Base-by-base conservation (phyloP, 1,140 invertebrate species). In the Rhynchophorus ferrugineus region DNA sequence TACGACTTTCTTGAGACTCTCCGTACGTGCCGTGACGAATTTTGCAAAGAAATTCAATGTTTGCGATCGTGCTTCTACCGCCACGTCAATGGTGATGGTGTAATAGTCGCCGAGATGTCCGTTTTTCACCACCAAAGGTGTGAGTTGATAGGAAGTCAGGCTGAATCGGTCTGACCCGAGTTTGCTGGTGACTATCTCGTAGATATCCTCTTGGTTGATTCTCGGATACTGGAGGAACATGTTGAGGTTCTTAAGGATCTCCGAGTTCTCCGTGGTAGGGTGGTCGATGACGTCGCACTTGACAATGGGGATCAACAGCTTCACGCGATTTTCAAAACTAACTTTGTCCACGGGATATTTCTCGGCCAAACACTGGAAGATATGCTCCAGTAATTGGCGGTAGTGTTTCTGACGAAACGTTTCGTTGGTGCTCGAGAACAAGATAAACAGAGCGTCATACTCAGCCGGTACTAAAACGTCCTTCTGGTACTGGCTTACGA, bases 211-310 rank as follows among this genome's bases (percentile, higher is more conserved):
- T 49, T 24, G 36, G 19, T 42, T 49, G 3, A 49, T 9, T 22
- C 37, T 38, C 1, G 36, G 18, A n/a, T 13, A 34, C 41, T 34
- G 8, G n/a, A n/a, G n/a, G n/a, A n/a, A n/a, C n/a, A n/a, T n/a
- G n/a, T 16, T 44, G 19, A 8, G 22, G 14, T 3, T 44, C 33
- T 33, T 44, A 24, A 68, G 61, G 3, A 67, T 50, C 8, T 68
- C 49, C 8, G 65, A 47, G 22, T 59, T 18, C 17, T 14, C 14
- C 17, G 24, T 14, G 29, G 19, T 55, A 16, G 14, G 2, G 54
- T 13, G 11, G 36, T 3, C 3, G 11, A 8, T 42, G n/a, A n/a
- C n/a, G n/a, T 22, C n/a, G 13, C 17, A 9, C 13, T 50, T 24
- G 5, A 49, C 22, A 1, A 29, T 16, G 7, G 24, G 19, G 7